Base-by-base conservation (phyloP, 2,888 invertebrate genomes). In the Acleris laterana region DNA sequence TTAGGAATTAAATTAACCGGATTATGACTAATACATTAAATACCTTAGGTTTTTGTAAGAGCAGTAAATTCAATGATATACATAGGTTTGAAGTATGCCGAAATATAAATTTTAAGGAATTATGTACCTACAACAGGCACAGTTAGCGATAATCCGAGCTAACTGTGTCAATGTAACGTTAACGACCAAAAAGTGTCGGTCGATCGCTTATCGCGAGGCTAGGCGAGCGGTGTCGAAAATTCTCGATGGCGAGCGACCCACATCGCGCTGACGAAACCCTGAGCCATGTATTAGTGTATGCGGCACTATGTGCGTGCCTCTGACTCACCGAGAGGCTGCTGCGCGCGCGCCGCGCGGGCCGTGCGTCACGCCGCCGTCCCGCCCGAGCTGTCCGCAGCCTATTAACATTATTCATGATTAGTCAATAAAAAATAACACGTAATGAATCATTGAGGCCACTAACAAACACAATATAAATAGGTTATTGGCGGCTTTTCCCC, bases 121-220 rank as follows among this genome's bases (percentile, higher is more conserved):
- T 57, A 52, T 46, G 51, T 25, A 25, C 20, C 1, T 49, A 61
- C 61, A 66, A 57, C 49, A 51, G 57, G 61, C 62, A 44, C 65
- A 61, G 65, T 65, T 71, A 73, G 71, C 74, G 71, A 73, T 73
- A 70, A 71, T 70, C 61, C 67, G 66, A 75, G 69, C 68, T 58
- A 81, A 78, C 76, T 83, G 70, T 82, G 84, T 81, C 83, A 84
- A 83, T 84, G 80, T 81, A 84, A 81, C 79, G 79, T 82, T 80
- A 82, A 80, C 76, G 77, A 81, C 78, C 78, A 79, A 81, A 82
- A 80, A 81, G 74, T 76, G 77, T 75, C 76, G 74, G 77, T 73
- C 72, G 75, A 76, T 77, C 77, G 81, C 74, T 80, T 80, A 80
- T 78, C 81, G 78, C 74, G 69, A 71, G 69, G 70, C 70, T 71